Evolutionary conservation across 2,113 vertebrate genomes (phyloP).

Genomic region (Anguilla rostrata): DNA sequence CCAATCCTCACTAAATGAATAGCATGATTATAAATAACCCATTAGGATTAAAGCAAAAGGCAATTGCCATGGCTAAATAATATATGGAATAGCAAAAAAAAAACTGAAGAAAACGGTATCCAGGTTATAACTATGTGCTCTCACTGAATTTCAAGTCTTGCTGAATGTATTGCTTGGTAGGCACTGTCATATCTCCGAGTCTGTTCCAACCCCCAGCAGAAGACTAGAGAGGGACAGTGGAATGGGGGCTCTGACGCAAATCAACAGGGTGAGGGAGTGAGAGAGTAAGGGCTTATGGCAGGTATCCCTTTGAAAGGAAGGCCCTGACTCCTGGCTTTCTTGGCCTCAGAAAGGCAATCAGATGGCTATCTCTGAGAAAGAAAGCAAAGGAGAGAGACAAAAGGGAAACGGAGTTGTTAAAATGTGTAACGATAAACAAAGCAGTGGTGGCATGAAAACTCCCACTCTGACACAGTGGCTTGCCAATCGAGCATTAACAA

Average conservation of each 20-base stretch:
- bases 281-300: background rate
- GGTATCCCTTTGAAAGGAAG: background rate
- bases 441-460: conserved; percentile 72
- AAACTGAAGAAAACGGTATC: too few species aligned
- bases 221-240: too few species aligned
- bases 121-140: too few species aligned
- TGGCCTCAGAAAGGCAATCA: background rate
- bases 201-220: too few species aligned
- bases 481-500: conserved; percentile 71
- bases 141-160: too few species aligned
- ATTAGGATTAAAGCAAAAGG: too few species aligned
- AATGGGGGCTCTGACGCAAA: background rate
- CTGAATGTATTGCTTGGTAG: too few species aligned
- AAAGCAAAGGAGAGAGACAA: background rate
- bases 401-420: background rate
- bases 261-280: background rate
- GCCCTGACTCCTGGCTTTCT: background rate
- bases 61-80: too few species aligned
- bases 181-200: too few species aligned
- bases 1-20: too few species aligned
- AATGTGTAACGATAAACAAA: conserved; percentile 70
- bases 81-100: too few species aligned
- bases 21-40: too few species aligned
- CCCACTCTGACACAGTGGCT: conserved; percentile 53
- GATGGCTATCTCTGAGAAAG: background rate